Percentiles rank a stretch among this genome's conserved stretches.
Conservation (phyloP, 1,140 invertebrate genomes). For the Latrodectus geometricus region DNA sequence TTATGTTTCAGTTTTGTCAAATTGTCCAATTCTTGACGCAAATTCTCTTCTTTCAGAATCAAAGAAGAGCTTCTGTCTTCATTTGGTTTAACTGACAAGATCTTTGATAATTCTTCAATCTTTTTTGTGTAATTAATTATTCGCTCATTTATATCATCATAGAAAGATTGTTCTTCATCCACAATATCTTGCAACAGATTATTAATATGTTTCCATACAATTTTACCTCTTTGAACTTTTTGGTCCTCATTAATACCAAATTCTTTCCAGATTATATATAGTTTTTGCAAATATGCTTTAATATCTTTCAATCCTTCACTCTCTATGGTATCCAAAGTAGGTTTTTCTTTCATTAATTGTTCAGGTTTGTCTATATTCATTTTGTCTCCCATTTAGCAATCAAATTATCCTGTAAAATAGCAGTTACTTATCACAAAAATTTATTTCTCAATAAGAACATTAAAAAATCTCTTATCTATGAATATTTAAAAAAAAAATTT, state of each 20-base stretch:
- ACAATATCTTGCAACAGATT: slow-evolving; percentile 28
- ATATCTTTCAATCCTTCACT: not conserved
- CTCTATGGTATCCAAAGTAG: slow-evolving; percentile 19
- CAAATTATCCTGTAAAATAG: no score
- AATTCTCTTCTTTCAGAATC: slow-evolving; percentile 34
- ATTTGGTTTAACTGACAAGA: not conserved
- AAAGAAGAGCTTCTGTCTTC: slow-evolving; percentile 10
- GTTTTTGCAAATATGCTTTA: slow-evolving; percentile 2
- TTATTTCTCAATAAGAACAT: no score
- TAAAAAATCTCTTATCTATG: no score
- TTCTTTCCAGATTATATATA: slow-evolving; percentile 23
- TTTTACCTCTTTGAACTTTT: slow-evolving; percentile 11
- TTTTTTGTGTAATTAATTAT: slow-evolving; percentile 24
- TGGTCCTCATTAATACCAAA: slow-evolving; percentile 20
- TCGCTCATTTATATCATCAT: slow-evolving; percentile 4
- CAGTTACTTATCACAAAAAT: no score
- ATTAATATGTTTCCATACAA: slow-evolving; percentile 24
- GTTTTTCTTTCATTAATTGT: not conserved
- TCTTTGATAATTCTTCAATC: slow-evolving; percentile 12
- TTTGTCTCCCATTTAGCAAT: no score
- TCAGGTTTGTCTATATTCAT: no score
- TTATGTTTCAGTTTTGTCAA: slow-evolving; percentile 33
- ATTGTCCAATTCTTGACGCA: slow-evolving; percentile 22
- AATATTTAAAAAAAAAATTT: no score
- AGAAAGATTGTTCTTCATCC: slow-evolving; percentile 17